phyloP scores from a whole-genome alignment of 2,888 invertebrate species.

The Poecilobothrus nobilitatus region DNA sequence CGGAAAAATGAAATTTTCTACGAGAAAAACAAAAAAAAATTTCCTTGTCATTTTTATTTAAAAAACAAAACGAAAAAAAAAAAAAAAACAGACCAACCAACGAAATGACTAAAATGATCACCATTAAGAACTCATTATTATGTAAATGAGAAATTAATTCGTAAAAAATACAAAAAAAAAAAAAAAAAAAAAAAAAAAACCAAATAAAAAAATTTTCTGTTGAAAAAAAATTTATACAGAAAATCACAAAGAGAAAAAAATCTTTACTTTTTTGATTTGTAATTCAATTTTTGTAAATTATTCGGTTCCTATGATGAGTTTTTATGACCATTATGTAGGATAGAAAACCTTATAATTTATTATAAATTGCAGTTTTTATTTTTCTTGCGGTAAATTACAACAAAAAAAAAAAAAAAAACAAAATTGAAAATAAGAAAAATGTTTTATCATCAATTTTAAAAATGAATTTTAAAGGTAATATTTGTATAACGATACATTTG shows the following conservation, averaged over 20 bases:
- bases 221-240: background rate
- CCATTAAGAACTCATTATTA: conserved; percentile 4
- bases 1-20: background rate
- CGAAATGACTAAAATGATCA: background rate
- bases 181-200: background rate
- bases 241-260: background rate
- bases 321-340: too few relatives aligned
- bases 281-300: too few relatives aligned
- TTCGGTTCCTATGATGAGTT: too few relatives aligned
- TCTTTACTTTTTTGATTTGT: background rate
- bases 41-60: too few relatives aligned
- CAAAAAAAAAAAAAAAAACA: too few relatives aligned
- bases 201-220: background rate
- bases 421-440: too few relatives aligned
- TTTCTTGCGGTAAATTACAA: too few relatives aligned
- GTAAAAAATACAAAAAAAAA: background rate
- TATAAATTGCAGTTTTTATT: too few relatives aligned
- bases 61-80: background rate
- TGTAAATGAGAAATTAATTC: conserved; percentile 6
- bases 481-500: too few relatives aligned
- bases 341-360: too few relatives aligned
- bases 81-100: background rate
- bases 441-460: too few relatives aligned
- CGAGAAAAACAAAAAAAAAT: background rate
- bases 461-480: too few relatives aligned